These are phyloP conservation scores for Sarcoramphus papa DNA, from an alignment of 2,797 vertebrate species.

Conservation along the genomic window DNA sequence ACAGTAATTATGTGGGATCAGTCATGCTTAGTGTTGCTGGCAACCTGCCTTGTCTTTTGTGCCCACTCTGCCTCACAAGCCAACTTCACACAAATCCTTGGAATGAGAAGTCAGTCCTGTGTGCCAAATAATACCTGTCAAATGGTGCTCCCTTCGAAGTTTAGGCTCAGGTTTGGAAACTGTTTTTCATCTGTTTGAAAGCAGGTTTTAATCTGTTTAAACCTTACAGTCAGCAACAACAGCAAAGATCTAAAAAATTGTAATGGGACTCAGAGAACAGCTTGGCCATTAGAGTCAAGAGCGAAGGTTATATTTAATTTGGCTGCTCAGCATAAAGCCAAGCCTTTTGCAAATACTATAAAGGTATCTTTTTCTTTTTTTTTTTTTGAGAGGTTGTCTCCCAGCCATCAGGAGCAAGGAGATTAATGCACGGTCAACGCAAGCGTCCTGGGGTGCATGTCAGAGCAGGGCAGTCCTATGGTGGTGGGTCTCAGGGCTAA, in stretches of 20 bases:
- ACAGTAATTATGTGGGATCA: not conserved
- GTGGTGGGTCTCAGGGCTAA: slow-evolving; percentile 33
- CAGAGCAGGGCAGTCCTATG: slow-evolving; percentile 28
- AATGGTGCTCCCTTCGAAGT: not conserved
- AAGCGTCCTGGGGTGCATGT: not conserved
- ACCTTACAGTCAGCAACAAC: not conserved
- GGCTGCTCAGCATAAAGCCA: not conserved
- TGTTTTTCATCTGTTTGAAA: not conserved
- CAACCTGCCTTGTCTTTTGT: not conserved
- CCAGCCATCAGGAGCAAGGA: not conserved
- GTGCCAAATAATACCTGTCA: not conserved
- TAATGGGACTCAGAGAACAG: not conserved
- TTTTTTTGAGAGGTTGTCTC: not conserved
- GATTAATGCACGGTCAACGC: not conserved
- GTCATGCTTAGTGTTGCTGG: not conserved
- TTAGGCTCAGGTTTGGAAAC: not conserved
- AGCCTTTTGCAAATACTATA: not conserved
- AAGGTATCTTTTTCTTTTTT: not conserved
- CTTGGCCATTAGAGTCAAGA: not conserved
- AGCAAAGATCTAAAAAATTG: not conserved
- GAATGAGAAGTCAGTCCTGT: not conserved
- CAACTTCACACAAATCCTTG: not conserved
- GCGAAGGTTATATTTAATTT: not conserved
- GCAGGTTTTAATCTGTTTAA: not conserved
- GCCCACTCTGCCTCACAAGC: not conserved